Base-by-base conservation (phyloP, 2,888 invertebrate genomes). In the Pristionchus maxplancki region DNA sequence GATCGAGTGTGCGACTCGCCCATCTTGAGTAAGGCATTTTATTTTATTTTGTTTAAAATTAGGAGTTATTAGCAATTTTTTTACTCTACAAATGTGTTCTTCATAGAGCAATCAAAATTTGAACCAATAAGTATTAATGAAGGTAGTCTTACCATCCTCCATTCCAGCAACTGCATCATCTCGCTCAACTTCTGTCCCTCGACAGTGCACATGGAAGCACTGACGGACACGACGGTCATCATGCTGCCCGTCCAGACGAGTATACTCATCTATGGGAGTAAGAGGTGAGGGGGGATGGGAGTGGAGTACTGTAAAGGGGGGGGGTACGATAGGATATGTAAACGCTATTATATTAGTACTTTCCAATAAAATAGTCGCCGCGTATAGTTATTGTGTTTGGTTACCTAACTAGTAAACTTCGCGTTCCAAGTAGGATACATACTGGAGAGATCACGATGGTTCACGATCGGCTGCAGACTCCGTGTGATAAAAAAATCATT, bases 171-270 rank as follows among this genome's bases (percentile, higher is more conserved):
- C 40, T 85, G 85, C 28, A n/a, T 28, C 34, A 90, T 92, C 74
- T 53, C 89, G 4, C 34, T 87, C 53, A 48, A 48, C 71, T 92
- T 92, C 74, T 88, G 89, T 28, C 90, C 92, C 5, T 90, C 91
- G 0, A 90, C 91, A n/a, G 90, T 92, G 13, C 91, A 91, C 88
- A 89, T 91, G 20, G 71, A 90, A 90, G 90, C 90, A 44, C 53
- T 91, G 2, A 87, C 87, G 40, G 89, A 91, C 62, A 90, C 90
- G 31, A 90, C 90, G 0, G 34, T 92, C 17, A 62, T 90, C 28
- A 91, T 91, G 82, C 88, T 90, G 1, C 88, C 89, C 8, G 90
- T 91, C 50, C 90, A 91, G 67, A 71, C 90, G 86, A 91, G 91
- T n/a, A 89, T 92, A 48, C 81, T 92, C 24, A 90, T 92, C 88